Percentiles rank a stretch among this genome's conserved stretches.
Conservation (phyloP, 1,140 invertebrate genomes). For the Doryteuthis pealeii region DNA sequence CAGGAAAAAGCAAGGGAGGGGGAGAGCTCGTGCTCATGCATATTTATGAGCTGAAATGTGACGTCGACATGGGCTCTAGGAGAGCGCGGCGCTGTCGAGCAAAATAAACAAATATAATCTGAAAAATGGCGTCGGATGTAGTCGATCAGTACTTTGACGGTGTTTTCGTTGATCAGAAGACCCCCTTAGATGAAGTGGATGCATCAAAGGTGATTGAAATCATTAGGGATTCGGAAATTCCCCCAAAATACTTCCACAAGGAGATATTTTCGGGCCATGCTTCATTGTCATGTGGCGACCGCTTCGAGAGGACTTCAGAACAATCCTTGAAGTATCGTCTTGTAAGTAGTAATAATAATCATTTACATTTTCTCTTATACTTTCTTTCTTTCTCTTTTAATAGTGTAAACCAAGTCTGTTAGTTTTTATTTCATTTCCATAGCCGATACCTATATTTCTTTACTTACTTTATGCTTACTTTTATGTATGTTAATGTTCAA, state of each 20-base stretch:
- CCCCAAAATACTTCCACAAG: slow-evolving; percentile 4
- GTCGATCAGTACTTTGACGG: slow-evolving; percentile 7
- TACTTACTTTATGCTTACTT: too few species aligned
- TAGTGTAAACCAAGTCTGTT: too few species aligned
- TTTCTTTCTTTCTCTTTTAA: too few species aligned
- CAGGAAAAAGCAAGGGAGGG: not conserved
- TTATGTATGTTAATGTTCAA: too few species aligned
- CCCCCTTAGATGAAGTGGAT: not conserved
- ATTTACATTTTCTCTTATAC: too few species aligned
- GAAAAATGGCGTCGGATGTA: slow-evolving; percentile 1
- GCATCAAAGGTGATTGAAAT: slow-evolving; percentile 3
- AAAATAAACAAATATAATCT: slow-evolving; percentile 1
- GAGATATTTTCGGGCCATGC: slow-evolving; percentile 5
- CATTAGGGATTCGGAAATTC: slow-evolving; percentile 1
- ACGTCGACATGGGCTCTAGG: not conserved
- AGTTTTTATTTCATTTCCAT: too few species aligned
- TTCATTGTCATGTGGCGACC: slow-evolving; percentile 2
- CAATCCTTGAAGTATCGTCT: not conserved
- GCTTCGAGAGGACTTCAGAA: slow-evolving; percentile 2
- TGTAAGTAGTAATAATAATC: not conserved
- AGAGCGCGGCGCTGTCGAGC: not conserved
- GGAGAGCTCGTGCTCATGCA: not conserved
- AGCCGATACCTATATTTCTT: too few species aligned
- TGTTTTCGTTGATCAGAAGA: slow-evolving; percentile 6
- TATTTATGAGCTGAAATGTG: not conserved